These are phyloP conservation scores for Triops longicaudatus DNA, from an alignment of 1,140 invertebrate species.

Conservation along the genomic window DNA sequence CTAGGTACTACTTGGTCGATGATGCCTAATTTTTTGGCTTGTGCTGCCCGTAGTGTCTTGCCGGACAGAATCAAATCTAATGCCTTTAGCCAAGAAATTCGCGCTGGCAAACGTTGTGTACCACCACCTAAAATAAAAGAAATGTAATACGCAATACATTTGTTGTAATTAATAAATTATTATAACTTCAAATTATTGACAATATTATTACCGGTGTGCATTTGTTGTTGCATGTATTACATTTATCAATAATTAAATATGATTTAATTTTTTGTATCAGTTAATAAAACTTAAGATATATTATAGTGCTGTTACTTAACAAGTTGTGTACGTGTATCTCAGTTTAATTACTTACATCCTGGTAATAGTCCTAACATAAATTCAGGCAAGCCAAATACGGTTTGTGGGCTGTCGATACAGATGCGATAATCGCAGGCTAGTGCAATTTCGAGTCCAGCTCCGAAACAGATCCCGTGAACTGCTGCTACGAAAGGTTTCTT, in stretches of 20 bases:
- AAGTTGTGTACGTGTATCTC: no score
- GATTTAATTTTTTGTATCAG: no score
- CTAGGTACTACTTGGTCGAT: background rate
- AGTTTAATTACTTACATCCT: background rate
- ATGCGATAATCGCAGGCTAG: constrained; percentile 47
- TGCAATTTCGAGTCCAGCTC: constrained; percentile 47
- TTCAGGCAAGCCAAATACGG: constrained; percentile 36
- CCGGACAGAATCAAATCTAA: constrained; percentile 48
- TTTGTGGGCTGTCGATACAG: constrained; percentile 44
- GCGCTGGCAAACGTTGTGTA: constrained; percentile 43
- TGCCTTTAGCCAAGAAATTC: constrained; percentile 41
- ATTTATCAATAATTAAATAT: no score
- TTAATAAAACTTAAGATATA: no score
- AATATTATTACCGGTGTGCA: no score
- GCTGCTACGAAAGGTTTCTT: constrained; percentile 48
- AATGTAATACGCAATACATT: constrained; percentile 44
- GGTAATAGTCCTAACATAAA: background rate
- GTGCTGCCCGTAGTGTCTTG: constrained; percentile 40
- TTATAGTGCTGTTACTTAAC: no score
- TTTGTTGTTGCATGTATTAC: no score
- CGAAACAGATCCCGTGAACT: constrained; percentile 47
- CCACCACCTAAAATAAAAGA: constrained; percentile 49
- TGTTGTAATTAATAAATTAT: constrained; percentile 47
- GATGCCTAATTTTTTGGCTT: constrained; percentile 39
- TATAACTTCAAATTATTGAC: background rate